A percentile compares a stretch with the other conserved stretches of the same genome.
These are phyloP conservation scores for Lanius collurio DNA, from an alignment of 2,113 vertebrate genomes.

Conservation along the genomic window DNA sequence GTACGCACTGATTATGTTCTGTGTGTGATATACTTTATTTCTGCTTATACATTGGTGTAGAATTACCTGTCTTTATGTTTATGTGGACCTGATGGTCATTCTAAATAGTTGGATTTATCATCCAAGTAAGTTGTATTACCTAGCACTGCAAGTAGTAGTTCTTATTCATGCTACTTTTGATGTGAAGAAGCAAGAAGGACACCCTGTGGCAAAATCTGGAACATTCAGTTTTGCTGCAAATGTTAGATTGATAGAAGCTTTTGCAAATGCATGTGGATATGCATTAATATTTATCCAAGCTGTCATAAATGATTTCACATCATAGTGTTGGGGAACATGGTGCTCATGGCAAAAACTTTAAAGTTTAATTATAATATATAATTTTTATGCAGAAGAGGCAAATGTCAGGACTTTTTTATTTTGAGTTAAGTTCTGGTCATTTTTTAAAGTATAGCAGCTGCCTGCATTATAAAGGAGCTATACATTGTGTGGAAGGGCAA, in stretches of 20 bases:
- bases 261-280: slow-evolving; percentile 91
- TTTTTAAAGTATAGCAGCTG: slow-evolving; percentile 78
- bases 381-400: slow-evolving; percentile 95
- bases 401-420: slow-evolving; percentile 93
- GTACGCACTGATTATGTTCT: not conserved
- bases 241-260: slow-evolving; percentile 90
- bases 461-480: slow-evolving; percentile 61
- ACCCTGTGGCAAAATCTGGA: slow-evolving; percentile 90
- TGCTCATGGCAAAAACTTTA: slow-evolving; percentile 97
- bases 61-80: slow-evolving; percentile 15
- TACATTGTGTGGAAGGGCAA: slow-evolving; percentile 45
- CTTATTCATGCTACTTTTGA: slow-evolving; percentile 75
- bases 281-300: slow-evolving; percentile 99
- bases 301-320: slow-evolving; percentile 99
- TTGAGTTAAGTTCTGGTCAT: slow-evolving; percentile 91
- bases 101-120: slow-evolving; percentile 61
- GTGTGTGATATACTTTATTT: not conserved
- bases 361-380: slow-evolving; percentile 98
- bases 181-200: slow-evolving; percentile 89
- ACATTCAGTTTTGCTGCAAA: slow-evolving; percentile 80
- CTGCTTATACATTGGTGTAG: not conserved
- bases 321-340: slow-evolving; percentile 86
- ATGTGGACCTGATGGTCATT: slow-evolving; percentile 12
- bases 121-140: slow-evolving; percentile 73
- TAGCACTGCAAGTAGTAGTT: slow-evolving; percentile 70